Evolutionary conservation across 1,140 invertebrate genomes (phyloP), one percentile per base, ranked within the genome.

Genomic region (Zaprionus nigranus): DNA sequence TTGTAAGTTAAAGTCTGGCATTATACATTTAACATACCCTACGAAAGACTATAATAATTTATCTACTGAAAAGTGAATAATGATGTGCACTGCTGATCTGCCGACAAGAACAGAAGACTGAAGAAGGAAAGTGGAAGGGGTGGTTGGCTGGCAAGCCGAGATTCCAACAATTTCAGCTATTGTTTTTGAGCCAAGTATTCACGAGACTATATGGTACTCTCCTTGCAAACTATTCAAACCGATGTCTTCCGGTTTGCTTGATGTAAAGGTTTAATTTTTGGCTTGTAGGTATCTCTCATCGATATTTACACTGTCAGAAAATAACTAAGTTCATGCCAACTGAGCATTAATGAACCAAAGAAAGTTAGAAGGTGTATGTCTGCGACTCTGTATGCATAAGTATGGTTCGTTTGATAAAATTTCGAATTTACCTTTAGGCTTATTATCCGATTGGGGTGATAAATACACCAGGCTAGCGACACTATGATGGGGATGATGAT

Each of bases 391-490:
- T 24, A 24, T 24, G 2, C 24, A 24, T 24, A 24, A 24, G 24
- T 22, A 22, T 22, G 1, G 22, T 24, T 24, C 3, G 28, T 30
- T 30, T 30, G 28, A 30, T 30, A 30, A 2, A 46, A 61, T 20
- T 40, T 13, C 4, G 30, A 22, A 9, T 73, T 79, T 73, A 92
- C 90, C 81, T 78, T 92, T 92, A 2, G 66, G 71, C 49, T 90
- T 92, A 26, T 91, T 83, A 65, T 90, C 90, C 49, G 75, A 64
- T 51, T 81, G 75, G n/a, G 78, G 26, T 51, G 73, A 57, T 51
- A 38, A 53, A 81, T 81, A 87, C 7, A 80, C 51, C 30, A 77
- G 69, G 46, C 43, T 63, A 34, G 34, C 69, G 61, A 64, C 75
- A 22, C 78, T 79, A 49, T 69, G 64, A 38, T 90, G 82, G 34